phyloP scores from a whole-genome alignment of 2,797 vertebrate species.

The Sarcophilus harrisii region DNA sequence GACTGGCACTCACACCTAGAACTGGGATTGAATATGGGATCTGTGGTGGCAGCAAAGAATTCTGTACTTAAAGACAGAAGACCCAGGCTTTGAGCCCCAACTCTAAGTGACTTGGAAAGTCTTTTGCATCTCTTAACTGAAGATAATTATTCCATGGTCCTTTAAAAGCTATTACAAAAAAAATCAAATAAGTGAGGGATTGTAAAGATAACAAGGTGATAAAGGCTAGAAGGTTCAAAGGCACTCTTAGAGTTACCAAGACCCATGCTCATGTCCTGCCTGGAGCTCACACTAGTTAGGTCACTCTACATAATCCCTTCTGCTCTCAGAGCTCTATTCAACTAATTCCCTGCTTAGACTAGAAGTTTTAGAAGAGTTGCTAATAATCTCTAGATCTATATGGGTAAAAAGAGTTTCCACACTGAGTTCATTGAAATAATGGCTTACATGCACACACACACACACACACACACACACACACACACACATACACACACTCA shows the following conservation, averaged over 20 bases:
- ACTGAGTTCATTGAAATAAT: neutral
- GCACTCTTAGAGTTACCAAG: neutral
- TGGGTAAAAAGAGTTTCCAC: neutral
- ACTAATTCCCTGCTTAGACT: neutral
- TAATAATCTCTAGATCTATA: neutral
- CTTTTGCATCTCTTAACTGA: neutral
- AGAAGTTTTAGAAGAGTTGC: neutral
- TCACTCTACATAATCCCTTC: neutral
- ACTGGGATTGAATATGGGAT: neutral
- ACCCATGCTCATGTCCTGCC: neutral
- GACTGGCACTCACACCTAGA: neutral
- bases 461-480: too few species aligned
- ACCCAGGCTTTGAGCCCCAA: neutral
- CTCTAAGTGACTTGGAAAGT: neutral
- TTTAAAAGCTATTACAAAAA: neutral
- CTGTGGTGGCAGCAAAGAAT: neutral
- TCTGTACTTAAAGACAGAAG: neutral
- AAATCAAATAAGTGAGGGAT: neutral
- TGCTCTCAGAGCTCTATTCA: neutral
- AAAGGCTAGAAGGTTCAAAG: neutral
- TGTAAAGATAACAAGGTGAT: neutral
- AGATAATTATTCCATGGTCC: neutral
- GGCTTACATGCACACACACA: too few species aligned
- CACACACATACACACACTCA: too few species aligned
- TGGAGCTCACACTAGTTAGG: neutral